A percentile compares a stretch with the other conserved stretches of the same genome.
phyloP scores from a whole-genome alignment of 2,113 vertebrate species.

The Cottus gobio region DNA sequence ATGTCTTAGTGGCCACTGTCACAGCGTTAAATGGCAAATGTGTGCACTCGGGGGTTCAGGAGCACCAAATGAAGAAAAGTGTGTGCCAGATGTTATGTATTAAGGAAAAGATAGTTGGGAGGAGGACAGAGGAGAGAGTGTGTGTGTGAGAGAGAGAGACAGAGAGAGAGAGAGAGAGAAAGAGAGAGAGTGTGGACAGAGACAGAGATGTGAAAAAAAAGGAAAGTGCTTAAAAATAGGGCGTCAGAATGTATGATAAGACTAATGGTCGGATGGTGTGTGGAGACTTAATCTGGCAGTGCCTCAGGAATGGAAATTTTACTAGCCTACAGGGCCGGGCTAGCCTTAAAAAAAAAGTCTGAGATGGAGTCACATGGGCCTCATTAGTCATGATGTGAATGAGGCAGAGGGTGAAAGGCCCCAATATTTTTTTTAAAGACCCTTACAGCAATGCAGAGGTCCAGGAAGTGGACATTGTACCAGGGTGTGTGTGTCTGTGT shows the following conservation, averaged over 20 bases:
- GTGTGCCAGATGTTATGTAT: background rate
- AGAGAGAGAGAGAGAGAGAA: background rate
- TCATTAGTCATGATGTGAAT: constrained; percentile 17
- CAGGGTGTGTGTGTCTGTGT: background rate
- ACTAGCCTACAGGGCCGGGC: background rate
- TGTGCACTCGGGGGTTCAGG: background rate
- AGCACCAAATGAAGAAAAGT: background rate
- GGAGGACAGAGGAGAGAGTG: background rate
- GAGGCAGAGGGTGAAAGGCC: background rate
- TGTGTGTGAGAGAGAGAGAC: no score
- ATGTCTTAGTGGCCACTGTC: constrained; percentile 14
- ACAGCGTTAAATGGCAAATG: constrained; percentile 34
- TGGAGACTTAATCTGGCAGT: background rate
- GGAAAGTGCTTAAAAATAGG: background rate
- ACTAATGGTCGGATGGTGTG: background rate
- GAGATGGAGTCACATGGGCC: constrained; percentile 15
- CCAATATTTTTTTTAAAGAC: constrained; percentile 5
- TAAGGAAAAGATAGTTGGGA: background rate
- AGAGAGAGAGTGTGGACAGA: background rate
- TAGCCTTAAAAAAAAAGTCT: background rate
- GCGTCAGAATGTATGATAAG: background rate
- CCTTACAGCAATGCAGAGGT: background rate
- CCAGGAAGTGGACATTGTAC: constrained; percentile 11
- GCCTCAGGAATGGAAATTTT: constrained; percentile 8
- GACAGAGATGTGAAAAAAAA: background rate